Evolutionary conservation across 1,140 invertebrate genomes (phyloP).

Genomic region (Drepana arcuata): DNA sequence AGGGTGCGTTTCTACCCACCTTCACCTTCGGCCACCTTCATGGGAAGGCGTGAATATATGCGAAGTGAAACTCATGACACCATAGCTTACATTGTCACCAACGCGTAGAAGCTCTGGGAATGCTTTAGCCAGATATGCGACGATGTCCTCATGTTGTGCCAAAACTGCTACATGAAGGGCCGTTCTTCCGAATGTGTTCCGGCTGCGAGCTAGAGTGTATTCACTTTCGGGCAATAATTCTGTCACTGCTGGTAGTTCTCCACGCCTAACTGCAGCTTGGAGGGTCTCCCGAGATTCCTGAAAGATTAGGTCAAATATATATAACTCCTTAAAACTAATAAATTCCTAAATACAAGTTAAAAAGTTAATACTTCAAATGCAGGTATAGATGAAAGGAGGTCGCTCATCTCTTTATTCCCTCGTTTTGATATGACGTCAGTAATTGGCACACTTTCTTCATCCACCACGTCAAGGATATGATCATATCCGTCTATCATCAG

Average conservation of each 20-base stretch:
- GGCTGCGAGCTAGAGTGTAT: conserved; percentile 80
- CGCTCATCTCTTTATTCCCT: conserved; percentile 76
- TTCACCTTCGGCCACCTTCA: too few relatives aligned
- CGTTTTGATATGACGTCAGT: conserved; percentile 78
- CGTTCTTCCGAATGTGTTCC: conserved; percentile 78
- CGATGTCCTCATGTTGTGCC: conserved; percentile 83
- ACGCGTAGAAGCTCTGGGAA: conserved; percentile 82
- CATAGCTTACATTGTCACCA: conserved; percentile 87
- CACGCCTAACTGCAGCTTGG: conserved; percentile 81
- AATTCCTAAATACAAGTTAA: not conserved
- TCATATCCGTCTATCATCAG: conserved; percentile 89
- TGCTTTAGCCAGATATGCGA: conserved; percentile 79
- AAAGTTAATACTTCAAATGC: conserved; percentile 81
- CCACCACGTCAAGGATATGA: conserved; percentile 85
- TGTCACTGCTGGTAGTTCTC: conserved; percentile 74
- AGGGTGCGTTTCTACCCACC: too few relatives aligned
- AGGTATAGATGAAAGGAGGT: conserved; percentile 78
- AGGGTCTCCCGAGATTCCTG: conserved; percentile 83
- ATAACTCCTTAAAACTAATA: not conserved
- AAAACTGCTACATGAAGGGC: conserved; percentile 88
- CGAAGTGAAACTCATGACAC: too few relatives aligned
- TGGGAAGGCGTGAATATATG: too few relatives aligned
- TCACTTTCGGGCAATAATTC: conserved; percentile 76
- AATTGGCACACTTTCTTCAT: conserved; percentile 78
- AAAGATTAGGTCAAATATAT: not conserved